Percentiles rank a stretch among this genome's conserved stretches.
phyloP scores from a whole-genome alignment of 2,888 invertebrate genomes.

The Limnephilus marmoratus region DNA sequence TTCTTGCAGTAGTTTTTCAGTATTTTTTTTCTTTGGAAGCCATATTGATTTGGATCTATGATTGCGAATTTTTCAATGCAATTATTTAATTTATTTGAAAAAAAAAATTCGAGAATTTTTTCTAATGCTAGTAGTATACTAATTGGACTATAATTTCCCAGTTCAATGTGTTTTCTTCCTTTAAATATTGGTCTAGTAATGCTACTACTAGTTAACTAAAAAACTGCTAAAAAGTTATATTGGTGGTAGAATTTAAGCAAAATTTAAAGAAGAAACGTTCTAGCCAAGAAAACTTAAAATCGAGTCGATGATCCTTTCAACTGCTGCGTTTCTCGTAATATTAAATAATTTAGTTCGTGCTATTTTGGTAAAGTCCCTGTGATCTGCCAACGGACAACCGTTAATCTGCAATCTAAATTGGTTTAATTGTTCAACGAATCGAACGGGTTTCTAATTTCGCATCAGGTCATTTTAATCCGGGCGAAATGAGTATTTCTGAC shows the following conservation, averaged over 20 bases:
- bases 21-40: too few relatives aligned
- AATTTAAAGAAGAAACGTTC: neutral
- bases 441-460: neutral
- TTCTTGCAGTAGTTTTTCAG: too few relatives aligned
- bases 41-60: too few relatives aligned
- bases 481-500: neutral
- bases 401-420: neutral
- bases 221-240: too few relatives aligned
- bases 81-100: too few relatives aligned
- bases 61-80: too few relatives aligned
- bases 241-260: neutral
- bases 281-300: neutral
- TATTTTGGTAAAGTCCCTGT: neutral
- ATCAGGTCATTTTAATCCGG: slow-evolving; percentile 2
- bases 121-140: too few relatives aligned
- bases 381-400: neutral
- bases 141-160: too few relatives aligned
- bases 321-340: neutral
- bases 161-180: too few relatives aligned
- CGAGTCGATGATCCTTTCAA: neutral
- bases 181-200: too few relatives aligned
- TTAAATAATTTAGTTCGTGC: neutral
- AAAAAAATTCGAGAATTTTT: too few relatives aligned
- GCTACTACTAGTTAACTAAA: too few relatives aligned
- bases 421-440: slow-evolving; percentile 2